Evolutionary conservation across 2,888 invertebrate species (phyloP).

Genomic region (Mesoligia furuncula): DNA sequence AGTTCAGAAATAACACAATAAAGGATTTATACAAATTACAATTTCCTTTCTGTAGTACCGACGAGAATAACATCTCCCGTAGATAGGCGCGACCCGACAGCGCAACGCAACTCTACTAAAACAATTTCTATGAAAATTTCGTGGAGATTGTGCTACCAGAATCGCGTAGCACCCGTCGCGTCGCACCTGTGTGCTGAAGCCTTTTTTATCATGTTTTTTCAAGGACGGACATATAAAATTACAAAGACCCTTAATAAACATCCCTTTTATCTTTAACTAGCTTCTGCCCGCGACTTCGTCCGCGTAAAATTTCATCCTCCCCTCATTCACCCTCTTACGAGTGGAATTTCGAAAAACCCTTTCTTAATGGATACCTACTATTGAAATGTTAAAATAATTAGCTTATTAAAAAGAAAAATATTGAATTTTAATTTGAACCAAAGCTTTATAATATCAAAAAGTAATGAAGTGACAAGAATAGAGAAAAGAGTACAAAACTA

Average conservation of each 20-base stretch:
- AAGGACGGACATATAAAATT: constrained; percentile 10
- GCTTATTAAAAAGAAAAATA: too few species aligned
- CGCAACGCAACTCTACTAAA: not conserved
- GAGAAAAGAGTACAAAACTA: too few species aligned
- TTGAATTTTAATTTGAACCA: too few species aligned
- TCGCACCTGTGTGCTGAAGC: not conserved
- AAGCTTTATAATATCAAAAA: too few species aligned
- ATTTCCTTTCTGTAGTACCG: not conserved
- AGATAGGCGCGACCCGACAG: not conserved
- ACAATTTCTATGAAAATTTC: not conserved
- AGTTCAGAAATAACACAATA: not conserved
- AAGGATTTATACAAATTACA: not conserved
- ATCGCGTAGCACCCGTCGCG: not conserved
- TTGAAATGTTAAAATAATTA: too few species aligned
- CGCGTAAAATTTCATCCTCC: too few species aligned
- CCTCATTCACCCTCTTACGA: too few species aligned
- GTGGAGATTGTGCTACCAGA: not conserved
- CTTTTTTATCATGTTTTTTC: not conserved
- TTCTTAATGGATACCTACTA: too few species aligned
- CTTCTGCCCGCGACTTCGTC: too few species aligned
- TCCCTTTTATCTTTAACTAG: constrained; percentile 1
- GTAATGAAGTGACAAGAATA: too few species aligned
- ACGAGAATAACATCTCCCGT: not conserved
- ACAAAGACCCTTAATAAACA: constrained; percentile 29
- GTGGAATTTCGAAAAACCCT: too few species aligned